Base-by-base conservation (phyloP, 30 jellyfish, hydroid and myxozoan species). In the Aurelia coerulea region DNA sequence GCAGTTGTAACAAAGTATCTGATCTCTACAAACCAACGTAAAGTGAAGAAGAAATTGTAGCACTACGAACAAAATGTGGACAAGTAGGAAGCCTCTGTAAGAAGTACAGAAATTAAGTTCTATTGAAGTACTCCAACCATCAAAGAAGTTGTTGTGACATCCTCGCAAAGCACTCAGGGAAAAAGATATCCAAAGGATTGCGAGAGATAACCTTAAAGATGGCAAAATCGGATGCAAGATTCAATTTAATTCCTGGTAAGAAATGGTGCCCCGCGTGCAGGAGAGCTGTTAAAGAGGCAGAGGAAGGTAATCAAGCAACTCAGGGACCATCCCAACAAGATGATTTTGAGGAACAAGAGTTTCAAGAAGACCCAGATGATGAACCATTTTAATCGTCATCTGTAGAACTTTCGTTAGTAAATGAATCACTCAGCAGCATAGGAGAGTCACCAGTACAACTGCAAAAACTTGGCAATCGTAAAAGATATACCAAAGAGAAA, bases 181-280 rank as follows among this genome's bases (percentile, higher is more conserved):
- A 69, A 69, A 11, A 23, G 62, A 52, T 11, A 33, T 18, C 62
- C 18, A 69, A 69, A 16, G 80, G 62, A 29, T 31, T 42, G 18
- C 10, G 80, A 46, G 80, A 69, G 62, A 46, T 69, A 18, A 18
- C 62, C 42, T 31, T 69, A 17, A 17, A 41, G 42, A 42, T 11
- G 42, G 41, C 58, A 16, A 18, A 10, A 32, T 31, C 7, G 14
- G n/a, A n/a, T 32, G 42, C 34, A 31, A 52, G 13, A 16, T 18
- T 69, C 34, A 69, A 56, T 15, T 69, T 69, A 42, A 32, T 69
- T 11, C 80, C 62, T 18, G 80, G 80, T 10, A 11, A 37, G 42
- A 69, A 42, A 69, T 69, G 41, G 62, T 69, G 80, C 80, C 18
- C 59, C 10, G 23, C 41, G 15, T 69, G 80, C 17, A 69, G 49